Base-by-base conservation (phyloP, 2,797 vertebrate genomes). In the Crocidura indochinensis region DNA sequence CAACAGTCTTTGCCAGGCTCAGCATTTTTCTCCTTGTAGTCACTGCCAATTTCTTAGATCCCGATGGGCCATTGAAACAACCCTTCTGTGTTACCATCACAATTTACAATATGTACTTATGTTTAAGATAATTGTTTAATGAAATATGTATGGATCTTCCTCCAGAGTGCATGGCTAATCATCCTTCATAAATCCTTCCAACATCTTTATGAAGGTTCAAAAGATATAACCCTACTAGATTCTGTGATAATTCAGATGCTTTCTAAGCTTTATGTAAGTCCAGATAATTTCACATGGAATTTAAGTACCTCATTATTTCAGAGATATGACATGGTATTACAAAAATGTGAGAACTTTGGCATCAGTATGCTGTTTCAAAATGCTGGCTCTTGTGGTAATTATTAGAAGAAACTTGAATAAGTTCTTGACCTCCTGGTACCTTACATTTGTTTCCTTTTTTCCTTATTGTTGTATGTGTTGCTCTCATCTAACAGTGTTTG, bases 101-200 rank as follows among this genome's bases (percentile, higher is more conserved):
- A 71, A 31, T 88, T 88, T 90, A 74, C 38, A 56, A 76, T 49
- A 60, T 46, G 20, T 15, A 46, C 27, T 67, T 80, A 56, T 79
- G 22, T 92, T 80, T 74, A 91, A 93, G 24, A 64, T 80, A 89
- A 76, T 53, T 77, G 19, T 84, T 87, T 77, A 91, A 92, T 95
- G 82, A 94, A 85, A 83, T 76, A 67, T 87, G 24, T 71, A 92
- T 62, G 47, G n/a, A 62, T 79, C 12, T 91, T 89, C 56, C n/a
- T 90, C 38, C 27, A 85, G n/a, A 88, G 84, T 76, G 3, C 10
- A 64, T 75, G n/a, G 8, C 46, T 91, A 83, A 76, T 90, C 73
- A 90, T 38, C 12, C 31, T 93, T 94, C 82, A n/a, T 26, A 87
- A 87, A 75, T 81, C 17, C 1, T 74, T 91, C 26, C 46, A 90